Percentiles rank a stretch among this genome's conserved stretches.
Conservation (phyloP, 2,888 invertebrate species). For the Acrocyrtus sp. region DNA sequence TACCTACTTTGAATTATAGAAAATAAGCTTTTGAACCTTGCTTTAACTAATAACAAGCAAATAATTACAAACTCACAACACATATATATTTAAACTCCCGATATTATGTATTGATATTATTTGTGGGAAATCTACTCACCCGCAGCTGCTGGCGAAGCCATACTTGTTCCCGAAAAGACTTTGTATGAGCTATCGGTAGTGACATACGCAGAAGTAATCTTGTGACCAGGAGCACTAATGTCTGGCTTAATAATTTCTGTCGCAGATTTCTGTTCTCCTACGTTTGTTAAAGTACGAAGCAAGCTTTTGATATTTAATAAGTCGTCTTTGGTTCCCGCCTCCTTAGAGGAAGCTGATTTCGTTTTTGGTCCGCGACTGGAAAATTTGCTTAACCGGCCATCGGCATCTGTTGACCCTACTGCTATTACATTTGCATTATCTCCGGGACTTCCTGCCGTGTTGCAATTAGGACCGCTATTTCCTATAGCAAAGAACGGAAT, state of each 20-base stretch:
- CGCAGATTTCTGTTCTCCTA: not conserved
- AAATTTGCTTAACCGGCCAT: conserved; percentile 26
- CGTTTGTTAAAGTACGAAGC: not conserved
- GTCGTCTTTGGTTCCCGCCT: not conserved
- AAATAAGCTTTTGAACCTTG: too few relatives aligned
- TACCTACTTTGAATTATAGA: too few relatives aligned
- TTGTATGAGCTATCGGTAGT: conserved; percentile 16
- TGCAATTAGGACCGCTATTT: conserved; percentile 39
- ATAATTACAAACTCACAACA: not conserved
- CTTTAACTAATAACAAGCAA: not conserved
- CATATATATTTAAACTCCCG: not conserved
- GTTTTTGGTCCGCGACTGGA: conserved; percentile 30
- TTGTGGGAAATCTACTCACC: conserved; percentile 9
- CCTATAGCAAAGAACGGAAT: conserved; percentile 47
- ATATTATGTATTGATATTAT: not conserved
- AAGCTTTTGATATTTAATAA: not conserved
- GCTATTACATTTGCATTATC: conserved; percentile 30
- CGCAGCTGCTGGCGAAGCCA: conserved; percentile 28
- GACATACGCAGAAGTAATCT: conserved; percentile 18
- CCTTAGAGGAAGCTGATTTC: not conserved
- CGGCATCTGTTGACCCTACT: conserved; percentile 31
- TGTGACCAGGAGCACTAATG: conserved; percentile 28
- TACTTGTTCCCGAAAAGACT: conserved; percentile 30
- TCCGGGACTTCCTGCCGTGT: conserved; percentile 28
- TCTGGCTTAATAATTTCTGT: conserved; percentile 26